These are phyloP conservation scores for Microvelia longipes DNA, from an alignment of 1,140 invertebrate species.

Conservation along the genomic window DNA sequence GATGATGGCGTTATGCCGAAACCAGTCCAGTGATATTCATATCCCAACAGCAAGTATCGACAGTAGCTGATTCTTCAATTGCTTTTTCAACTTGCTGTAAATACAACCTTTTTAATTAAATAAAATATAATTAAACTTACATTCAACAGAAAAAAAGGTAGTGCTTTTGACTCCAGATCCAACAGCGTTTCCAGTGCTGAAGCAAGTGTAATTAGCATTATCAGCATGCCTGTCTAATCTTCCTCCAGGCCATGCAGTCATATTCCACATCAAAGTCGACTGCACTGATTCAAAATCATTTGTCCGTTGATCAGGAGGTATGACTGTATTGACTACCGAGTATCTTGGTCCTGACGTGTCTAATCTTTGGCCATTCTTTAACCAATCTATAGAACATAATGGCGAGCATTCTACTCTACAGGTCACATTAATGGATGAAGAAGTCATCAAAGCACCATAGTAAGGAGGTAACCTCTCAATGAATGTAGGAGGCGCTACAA, in stretches of 20 bases:
- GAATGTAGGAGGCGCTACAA: slow-evolving; percentile 64
- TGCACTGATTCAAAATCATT: slow-evolving; percentile 77
- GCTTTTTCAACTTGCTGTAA: too few relatives aligned
- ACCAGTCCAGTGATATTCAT: too few relatives aligned
- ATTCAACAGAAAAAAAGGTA: slow-evolving; percentile 72
- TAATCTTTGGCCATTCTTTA: slow-evolving; percentile 51
- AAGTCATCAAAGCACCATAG: slow-evolving; percentile 57
- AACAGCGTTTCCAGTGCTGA: slow-evolving; percentile 53
- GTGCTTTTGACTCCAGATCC: slow-evolving; percentile 58
- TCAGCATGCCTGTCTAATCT: slow-evolving; percentile 57
- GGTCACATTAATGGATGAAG: slow-evolving; percentile 50
- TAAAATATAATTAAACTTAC: slow-evolving; percentile 33
- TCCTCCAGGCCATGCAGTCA: slow-evolving; percentile 60
- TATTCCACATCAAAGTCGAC: slow-evolving; percentile 66
- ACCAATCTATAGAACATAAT: slow-evolving; percentile 66
- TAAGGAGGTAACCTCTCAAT: slow-evolving; percentile 67
- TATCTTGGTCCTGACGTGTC: slow-evolving; percentile 36
- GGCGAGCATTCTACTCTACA: slow-evolving; percentile 81
- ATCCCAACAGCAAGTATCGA: too few relatives aligned
- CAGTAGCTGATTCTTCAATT: too few relatives aligned
- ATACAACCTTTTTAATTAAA: too few relatives aligned
- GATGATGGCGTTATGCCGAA: too few relatives aligned
- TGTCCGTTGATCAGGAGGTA: slow-evolving; percentile 48
- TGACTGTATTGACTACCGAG: slow-evolving; percentile 45
- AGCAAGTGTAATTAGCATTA: slow-evolving; percentile 70